Conservation (phyloP, 1,140 invertebrate genomes). For the Tribolium castaneum region DNA sequence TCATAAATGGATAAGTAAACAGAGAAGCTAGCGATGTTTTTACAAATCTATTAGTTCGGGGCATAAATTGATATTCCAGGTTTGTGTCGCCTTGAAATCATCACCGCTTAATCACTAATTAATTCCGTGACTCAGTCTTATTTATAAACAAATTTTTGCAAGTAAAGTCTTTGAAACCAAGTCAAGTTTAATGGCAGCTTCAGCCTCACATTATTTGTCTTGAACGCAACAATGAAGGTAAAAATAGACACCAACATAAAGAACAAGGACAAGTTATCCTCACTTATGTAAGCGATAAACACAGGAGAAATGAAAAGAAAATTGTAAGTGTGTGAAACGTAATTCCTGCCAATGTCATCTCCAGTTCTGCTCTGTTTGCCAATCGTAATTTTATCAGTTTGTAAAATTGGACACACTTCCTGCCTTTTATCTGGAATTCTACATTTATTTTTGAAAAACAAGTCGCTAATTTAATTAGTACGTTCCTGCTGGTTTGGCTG, state of each 20-base stretch:
- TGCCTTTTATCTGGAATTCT: not conserved
- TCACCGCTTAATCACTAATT: not conserved
- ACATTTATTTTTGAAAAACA: not conserved
- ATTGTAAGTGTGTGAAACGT: too few species aligned
- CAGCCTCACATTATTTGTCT: not conserved
- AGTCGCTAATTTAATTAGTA: not conserved
- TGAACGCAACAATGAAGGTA: not conserved
- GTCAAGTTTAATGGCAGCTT: not conserved
- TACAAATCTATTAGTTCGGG: not conserved
- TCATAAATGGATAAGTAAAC: not conserved
- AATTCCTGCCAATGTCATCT: not conserved
- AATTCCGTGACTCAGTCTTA: constrained; percentile 7
- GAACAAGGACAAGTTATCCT: not conserved
- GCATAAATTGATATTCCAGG: not conserved
- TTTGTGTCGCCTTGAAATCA: constrained; percentile 4
- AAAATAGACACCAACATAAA: constrained; percentile 14
- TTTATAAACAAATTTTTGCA: constrained; percentile 16
- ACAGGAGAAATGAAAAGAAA: too few species aligned
- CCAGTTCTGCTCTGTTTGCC: not conserved
- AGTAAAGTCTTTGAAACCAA: not conserved
- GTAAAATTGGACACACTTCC: too few species aligned
- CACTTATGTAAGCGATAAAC: not conserved
- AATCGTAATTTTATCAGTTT: not conserved
- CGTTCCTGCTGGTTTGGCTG: not conserved
- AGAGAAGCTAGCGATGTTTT: too few species aligned